These are phyloP conservation scores for Coleophora deauratella DNA, from an alignment of 2,888 invertebrate species.

Conservation along the genomic window DNA sequence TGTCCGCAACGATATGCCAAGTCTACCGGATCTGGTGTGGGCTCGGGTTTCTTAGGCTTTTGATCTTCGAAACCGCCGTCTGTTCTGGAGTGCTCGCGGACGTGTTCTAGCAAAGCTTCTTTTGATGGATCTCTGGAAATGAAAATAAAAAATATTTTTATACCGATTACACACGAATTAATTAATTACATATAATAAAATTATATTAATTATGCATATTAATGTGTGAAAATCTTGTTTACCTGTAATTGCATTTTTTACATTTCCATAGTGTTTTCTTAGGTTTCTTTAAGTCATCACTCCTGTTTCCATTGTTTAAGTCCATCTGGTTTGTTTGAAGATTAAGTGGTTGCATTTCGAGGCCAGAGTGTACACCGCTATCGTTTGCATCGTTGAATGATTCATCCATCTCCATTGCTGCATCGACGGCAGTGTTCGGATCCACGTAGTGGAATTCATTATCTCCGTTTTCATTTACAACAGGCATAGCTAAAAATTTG, in stretches of 20 bases:
- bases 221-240: constrained; percentile 30
- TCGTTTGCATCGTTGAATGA: constrained; percentile 63
- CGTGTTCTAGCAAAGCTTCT: constrained; percentile 63
- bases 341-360: constrained; percentile 77
- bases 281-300: constrained; percentile 60
- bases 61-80: constrained; percentile 32
- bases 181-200: neutral
- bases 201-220: too few relatives aligned
- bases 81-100: constrained; percentile 53
- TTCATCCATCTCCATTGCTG: constrained; percentile 62
- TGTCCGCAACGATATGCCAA: constrained; percentile 81
- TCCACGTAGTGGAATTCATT: constrained; percentile 62
- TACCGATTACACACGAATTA: neutral
- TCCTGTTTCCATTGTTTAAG: constrained; percentile 35
- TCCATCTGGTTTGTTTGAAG: constrained; percentile 59
- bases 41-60: constrained; percentile 47
- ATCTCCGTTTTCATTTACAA: constrained; percentile 73
- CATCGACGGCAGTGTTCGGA: constrained; percentile 48
- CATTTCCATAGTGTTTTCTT: constrained; percentile 91
- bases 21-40: constrained; percentile 54
- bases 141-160: neutral
- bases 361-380: constrained; percentile 38
- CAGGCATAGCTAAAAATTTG: constrained; percentile 83
- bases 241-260: constrained; percentile 92
- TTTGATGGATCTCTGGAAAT: constrained; percentile 60